A percentile compares a stretch with the other conserved stretches of the same genome.
These are phyloP conservation scores for Tetrapedia diversipes DNA, from an alignment of 2,888 invertebrate species.

Conservation along the genomic window DNA sequence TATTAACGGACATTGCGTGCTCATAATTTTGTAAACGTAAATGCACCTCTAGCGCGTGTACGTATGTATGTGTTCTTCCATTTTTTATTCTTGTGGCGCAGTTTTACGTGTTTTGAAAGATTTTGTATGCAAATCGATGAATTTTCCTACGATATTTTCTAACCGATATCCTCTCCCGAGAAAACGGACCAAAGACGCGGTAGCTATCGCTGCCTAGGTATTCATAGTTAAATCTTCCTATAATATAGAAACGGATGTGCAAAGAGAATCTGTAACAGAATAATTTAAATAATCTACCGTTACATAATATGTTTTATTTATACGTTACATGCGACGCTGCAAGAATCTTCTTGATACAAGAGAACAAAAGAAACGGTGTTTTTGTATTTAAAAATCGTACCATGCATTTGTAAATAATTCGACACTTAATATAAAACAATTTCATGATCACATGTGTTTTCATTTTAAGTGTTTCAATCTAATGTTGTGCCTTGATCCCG, in stretches of 20 bases:
- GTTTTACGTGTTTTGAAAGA: not conserved
- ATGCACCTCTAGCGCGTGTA: too few relatives aligned
- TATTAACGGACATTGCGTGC: not conserved
- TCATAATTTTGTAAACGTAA: not conserved
- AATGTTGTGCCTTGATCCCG: constrained; percentile 2
- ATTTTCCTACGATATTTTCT: constrained; percentile 15
- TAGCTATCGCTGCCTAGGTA: constrained; percentile 71
- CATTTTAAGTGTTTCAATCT: constrained; percentile 7
- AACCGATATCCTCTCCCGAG: constrained; percentile 36
- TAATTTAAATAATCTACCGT: constrained; percentile 59
- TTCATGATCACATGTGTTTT: constrained; percentile 15
- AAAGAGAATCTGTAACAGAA: constrained; percentile 52
- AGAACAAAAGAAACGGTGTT: constrained; percentile 65
- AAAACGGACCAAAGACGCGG: constrained; percentile 78
- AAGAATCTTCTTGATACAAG: constrained; percentile 72
- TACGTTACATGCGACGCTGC: constrained; percentile 71
- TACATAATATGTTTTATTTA: constrained; percentile 74
- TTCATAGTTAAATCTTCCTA: constrained; percentile 34
- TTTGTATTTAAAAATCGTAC: constrained; percentile 72
- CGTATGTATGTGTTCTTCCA: not conserved
- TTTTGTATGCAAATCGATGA: constrained; percentile 38
- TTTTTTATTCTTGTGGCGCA: not conserved
- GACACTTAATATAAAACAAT: constrained; percentile 57
- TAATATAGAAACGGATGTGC: constrained; percentile 25
- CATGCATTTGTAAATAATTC: constrained; percentile 73